Evolutionary conservation across 1,140 invertebrate species (phyloP).

Genomic region (Gryon sp.): DNA sequence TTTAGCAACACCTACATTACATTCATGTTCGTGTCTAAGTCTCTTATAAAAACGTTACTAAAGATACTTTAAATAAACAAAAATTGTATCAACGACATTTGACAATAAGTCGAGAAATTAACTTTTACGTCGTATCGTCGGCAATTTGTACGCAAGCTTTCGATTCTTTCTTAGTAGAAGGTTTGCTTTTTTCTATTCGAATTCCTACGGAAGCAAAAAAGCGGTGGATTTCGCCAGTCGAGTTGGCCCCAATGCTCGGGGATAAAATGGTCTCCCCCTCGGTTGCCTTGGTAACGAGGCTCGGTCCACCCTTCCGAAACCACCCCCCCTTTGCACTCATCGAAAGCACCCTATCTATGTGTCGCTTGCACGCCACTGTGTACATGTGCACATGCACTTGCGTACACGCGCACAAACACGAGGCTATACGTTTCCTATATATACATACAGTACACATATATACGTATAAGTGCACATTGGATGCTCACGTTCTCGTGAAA

Average conservation of each 20-base stretch:
- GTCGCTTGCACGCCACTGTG: slow-evolving; percentile 45
- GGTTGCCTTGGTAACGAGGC: slow-evolving; percentile 77
- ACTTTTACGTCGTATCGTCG: background rate
- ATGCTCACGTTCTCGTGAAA: slow-evolving; percentile 49
- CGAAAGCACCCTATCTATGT: slow-evolving; percentile 47
- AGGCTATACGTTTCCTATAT: background rate
- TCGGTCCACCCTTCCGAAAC: slow-evolving; percentile 72
- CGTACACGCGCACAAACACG: slow-evolving; percentile 38
- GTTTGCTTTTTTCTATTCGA: slow-evolving; percentile 15
- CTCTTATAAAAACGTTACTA: too few species aligned
- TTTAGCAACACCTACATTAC: too few species aligned
- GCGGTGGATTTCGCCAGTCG: slow-evolving; percentile 66
- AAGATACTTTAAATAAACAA: too few species aligned
- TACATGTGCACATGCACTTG: slow-evolving; percentile 42
- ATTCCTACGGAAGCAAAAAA: slow-evolving; percentile 35
- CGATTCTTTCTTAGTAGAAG: slow-evolving; percentile 3
- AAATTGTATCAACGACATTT: too few species aligned
- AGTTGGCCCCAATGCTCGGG: slow-evolving; percentile 72
- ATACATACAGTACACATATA: slow-evolving; percentile 28
- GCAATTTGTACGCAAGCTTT: background rate
- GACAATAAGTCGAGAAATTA: background rate
- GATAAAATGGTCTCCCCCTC: slow-evolving; percentile 76
- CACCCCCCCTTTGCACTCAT: slow-evolving; percentile 60
- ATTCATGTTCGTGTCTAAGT: too few species aligned
- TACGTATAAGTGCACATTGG: slow-evolving; percentile 51